Base-by-base conservation (phyloP, 1,140 invertebrate species). In the Medauroidea extradentata region DNA sequence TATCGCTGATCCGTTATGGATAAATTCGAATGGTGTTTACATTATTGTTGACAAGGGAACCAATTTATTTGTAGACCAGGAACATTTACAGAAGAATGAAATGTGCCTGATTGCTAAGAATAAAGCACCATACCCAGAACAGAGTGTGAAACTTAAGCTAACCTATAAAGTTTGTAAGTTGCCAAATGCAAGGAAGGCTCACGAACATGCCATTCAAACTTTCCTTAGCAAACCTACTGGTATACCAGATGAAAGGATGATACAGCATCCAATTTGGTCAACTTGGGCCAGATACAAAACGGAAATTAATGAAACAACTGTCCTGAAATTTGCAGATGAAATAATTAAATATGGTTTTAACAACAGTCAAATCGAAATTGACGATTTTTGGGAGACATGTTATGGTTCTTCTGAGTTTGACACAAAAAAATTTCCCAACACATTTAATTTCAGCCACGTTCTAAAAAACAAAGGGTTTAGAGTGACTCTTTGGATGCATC, bases 311-410 rank as follows among this genome's bases (percentile, higher is more conserved):
- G 84, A 91, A 44, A 62, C 67, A 0, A 79, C 81, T 18, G 81
- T 94, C 0, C 60, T 85, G 2, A 69, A 86, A 7, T 95, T 88
- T 69, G 90, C 87, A 0, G 59, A 85, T 38, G 78, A 88, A 66
- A 94, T 96, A 49, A 61, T 79, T 0, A 67, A 75, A 0, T 66
- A 89, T 65, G 84, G 83, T 0, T 95, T 93, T 63, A 77, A 83
- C 0, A 82, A 86, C 68, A 89, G 90, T 53, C 91, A 94, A 66
- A 60, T 96, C 13, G 93, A 95, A 77, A 91, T 96, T 48, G 94
- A 96, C 67, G 93, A 96, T 69, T 82, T 87, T 9, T 97, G 93
- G 92, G 91, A n/a, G n/a, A n/a, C n/a, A n/a, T n/a, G n/a, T n/a
- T n/a, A n/a, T n/a, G n/a, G n/a, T n/a, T n/a, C n/a, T 16, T 91